Evolutionary conservation across 2,888 invertebrate species (phyloP).

Genomic region (Rotaria magnacalcarata): DNA sequence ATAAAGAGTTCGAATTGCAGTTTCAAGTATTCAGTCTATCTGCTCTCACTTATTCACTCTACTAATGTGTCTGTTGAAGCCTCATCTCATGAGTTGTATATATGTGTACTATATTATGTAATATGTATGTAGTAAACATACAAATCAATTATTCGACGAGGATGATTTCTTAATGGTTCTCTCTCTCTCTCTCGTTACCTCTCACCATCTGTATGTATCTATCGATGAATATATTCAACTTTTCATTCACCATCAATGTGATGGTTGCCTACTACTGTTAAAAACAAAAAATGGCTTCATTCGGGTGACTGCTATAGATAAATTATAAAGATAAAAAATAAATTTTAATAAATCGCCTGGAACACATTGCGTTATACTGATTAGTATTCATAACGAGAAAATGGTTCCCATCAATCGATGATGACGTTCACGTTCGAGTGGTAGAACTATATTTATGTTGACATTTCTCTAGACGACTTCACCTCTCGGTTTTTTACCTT

Average conservation of each 20-base stretch:
- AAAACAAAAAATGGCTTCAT: not conserved
- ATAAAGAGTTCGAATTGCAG: not conserved
- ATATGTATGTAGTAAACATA: slow-evolving; percentile 9
- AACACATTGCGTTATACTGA: not conserved
- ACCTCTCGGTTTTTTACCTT: not conserved
- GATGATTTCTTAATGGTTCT: slow-evolving; percentile 9
- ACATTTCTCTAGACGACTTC: not conserved
- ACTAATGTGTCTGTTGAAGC: slow-evolving; percentile 5
- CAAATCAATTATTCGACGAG: not conserved
- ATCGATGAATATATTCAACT: not conserved
- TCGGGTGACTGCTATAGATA: not conserved
- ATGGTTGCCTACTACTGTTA: not conserved
- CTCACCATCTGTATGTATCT: not conserved
- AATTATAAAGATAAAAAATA: not conserved
- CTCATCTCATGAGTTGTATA: slow-evolving; percentile 1
- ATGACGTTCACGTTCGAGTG: not conserved
- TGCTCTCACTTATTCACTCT: not conserved
- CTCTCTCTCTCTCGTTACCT: not conserved
- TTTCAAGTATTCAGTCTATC: slow-evolving; percentile 14
- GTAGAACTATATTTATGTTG: not conserved
- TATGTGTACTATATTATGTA: not conserved
- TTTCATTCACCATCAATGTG: not conserved
- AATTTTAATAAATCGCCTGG: not conserved
- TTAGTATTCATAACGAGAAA: not conserved
- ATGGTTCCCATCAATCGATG: not conserved